Evolutionary conservation across 1,140 invertebrate genomes (phyloP), one percentile per base, ranked within the genome.

Genomic region (Mycetomoellerius zeteki): DNA sequence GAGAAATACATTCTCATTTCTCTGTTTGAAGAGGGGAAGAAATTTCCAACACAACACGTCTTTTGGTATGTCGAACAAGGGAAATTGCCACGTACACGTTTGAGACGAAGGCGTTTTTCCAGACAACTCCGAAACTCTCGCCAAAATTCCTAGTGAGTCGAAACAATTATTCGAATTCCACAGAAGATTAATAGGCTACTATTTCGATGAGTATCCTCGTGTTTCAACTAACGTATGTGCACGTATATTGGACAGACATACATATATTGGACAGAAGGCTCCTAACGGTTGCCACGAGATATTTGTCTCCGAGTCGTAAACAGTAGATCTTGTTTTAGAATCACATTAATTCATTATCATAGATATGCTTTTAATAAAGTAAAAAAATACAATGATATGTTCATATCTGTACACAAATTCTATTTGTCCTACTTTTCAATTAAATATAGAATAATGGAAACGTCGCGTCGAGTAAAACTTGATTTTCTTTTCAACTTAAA

Each of bases 151-250:
- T 50, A 60, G 33, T 54, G 67, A 56, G 47, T 71, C 72, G 58
- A 82, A 90, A 80, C 88, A 86, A 90, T 90, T 89, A 88, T 85
- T 56, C 78, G 69, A 87, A 87, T 90, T 87, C 80, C 75, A 62
- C 76, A 64, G 86, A 88, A 73, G 73, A 89, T 80, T 71, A 78
- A 90, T 87, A 56, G 54, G 89, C 50, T n/a, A 21, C 77, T 73
- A 76, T 89, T 76, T 72, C 60, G 82, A 73, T 60, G 50, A 37
- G 67, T 60, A 71, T 76, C 75, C 50, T 58, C n/a, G 30, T 67
- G 58, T 64, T 71, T 30, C 50, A 27, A 33, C 21, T 85, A 81
- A 75, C 69, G n/a, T 89, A 82, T 56, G 65, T 73, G 30, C 30
- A 24, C 54, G 10, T 47, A 80, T 50, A 75, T 78, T 75, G 67